phyloP scores from a whole-genome alignment of 2,888 invertebrate genomes.

The Mamestra brassicae region DNA sequence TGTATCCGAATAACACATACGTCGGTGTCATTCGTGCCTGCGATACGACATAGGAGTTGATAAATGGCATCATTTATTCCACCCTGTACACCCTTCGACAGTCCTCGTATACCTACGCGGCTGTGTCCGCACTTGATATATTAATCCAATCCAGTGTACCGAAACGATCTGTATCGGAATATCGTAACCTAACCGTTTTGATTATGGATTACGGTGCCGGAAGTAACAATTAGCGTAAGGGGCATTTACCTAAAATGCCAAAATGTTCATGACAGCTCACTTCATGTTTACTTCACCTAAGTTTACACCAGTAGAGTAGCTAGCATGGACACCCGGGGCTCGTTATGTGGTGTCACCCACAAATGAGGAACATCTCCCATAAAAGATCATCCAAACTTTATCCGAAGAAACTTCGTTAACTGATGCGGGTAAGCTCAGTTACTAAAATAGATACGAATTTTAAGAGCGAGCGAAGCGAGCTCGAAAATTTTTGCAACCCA shows the following conservation, averaged over 20 bases:
- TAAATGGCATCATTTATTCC: constrained; percentile 77
- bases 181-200: constrained; percentile 25
- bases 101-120: constrained; percentile 42
- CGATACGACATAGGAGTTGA: constrained; percentile 70
- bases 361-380: too few species aligned
- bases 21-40: constrained; percentile 71
- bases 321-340: too few species aligned
- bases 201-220: background rate
- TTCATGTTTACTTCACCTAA: too few species aligned
- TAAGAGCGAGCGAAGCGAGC: too few species aligned
- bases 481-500: too few species aligned
- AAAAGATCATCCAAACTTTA: too few species aligned
- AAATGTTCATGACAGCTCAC: background rate
- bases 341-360: too few species aligned
- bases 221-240: background rate
- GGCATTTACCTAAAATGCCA: background rate
- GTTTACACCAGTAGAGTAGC: too few species aligned
- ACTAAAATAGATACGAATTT: too few species aligned
- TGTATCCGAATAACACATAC: constrained; percentile 65
- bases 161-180: constrained; percentile 39
- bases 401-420: too few species aligned
- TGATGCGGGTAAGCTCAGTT: too few species aligned
- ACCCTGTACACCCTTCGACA: constrained; percentile 65
- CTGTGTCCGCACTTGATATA: constrained; percentile 68
- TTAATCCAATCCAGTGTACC: constrained; percentile 59